Evolutionary conservation across 2,888 invertebrate genomes (phyloP).

Genomic region (Heteropelma amictum): DNA sequence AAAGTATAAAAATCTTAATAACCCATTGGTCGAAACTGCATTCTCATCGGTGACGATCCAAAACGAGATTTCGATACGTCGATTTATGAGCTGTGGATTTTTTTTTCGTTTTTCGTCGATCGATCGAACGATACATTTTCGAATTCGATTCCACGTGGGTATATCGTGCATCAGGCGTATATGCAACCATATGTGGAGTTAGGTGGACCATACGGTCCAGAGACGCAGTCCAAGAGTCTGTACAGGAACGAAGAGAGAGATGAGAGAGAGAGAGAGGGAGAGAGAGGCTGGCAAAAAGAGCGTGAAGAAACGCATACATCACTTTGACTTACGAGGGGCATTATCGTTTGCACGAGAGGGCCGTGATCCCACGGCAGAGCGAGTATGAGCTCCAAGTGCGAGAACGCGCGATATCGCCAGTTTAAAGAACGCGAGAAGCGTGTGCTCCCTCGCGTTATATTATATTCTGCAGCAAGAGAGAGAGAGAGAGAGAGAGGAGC

Average conservation of each 20-base stretch:
- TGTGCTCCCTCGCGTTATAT: slow-evolving; percentile 61
- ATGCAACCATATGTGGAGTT: not conserved
- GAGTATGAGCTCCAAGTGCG: not conserved
- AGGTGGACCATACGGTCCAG: not conserved
- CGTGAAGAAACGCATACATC: slow-evolving; percentile 69
- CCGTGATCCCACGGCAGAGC: slow-evolving; percentile 36
- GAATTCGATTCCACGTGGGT: no score
- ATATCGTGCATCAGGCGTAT: no score
- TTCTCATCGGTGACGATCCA: no score
- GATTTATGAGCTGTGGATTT: no score
- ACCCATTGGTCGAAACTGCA: no score
- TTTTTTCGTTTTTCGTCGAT: no score
- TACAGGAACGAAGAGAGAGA: not conserved
- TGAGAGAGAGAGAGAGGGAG: slow-evolving; percentile 15
- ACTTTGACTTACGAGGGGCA: slow-evolving; percentile 73
- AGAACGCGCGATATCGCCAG: slow-evolving; percentile 18
- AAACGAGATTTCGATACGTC: no score
- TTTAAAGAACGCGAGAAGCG: slow-evolving; percentile 40
- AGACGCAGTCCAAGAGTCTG: not conserved
- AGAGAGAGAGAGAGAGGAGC: slow-evolving; percentile 52
- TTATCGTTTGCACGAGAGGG: slow-evolving; percentile 65
- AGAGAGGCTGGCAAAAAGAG: slow-evolving; percentile 58
- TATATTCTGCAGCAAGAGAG: slow-evolving; percentile 66
- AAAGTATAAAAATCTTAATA: no score
- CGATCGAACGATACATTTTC: no score